Conservation (phyloP, 2,113 vertebrate species). For the Tachycineta bicolor region DNA sequence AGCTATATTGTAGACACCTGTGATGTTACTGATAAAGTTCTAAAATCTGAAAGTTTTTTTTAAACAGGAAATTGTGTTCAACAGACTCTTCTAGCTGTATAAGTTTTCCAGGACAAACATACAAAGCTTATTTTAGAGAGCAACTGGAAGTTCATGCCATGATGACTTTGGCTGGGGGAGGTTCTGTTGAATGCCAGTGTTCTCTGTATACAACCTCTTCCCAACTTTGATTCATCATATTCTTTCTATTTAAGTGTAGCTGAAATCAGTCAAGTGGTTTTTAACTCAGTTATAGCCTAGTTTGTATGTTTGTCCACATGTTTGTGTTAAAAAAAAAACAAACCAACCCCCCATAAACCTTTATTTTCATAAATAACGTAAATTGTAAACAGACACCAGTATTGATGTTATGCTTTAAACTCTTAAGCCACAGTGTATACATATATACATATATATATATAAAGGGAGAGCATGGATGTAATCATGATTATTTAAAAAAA, state of each 20-base stretch:
- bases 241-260: neutral
- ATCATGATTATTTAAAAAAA: neutral
- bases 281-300: neutral
- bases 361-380: neutral
- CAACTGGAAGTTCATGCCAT: neutral
- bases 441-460: too few species aligned
- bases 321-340: neutral
- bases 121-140: neutral
- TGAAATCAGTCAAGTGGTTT: neutral
- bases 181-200: neutral
- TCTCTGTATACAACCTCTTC: neutral
- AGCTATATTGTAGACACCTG: neutral
- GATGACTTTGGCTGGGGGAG: neutral
- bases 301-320: conserved; percentile 24
- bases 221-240: neutral
- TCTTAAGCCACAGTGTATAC: neutral
- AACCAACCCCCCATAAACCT: neutral
- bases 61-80: neutral
- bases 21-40: neutral
- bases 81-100: neutral
- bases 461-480: neutral
- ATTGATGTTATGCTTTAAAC: neutral
- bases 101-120: neutral
- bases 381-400: neutral
- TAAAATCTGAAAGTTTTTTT: neutral